Conservation (phyloP, 1,140 invertebrate genomes). For the Drosophila murphyi region DNA sequence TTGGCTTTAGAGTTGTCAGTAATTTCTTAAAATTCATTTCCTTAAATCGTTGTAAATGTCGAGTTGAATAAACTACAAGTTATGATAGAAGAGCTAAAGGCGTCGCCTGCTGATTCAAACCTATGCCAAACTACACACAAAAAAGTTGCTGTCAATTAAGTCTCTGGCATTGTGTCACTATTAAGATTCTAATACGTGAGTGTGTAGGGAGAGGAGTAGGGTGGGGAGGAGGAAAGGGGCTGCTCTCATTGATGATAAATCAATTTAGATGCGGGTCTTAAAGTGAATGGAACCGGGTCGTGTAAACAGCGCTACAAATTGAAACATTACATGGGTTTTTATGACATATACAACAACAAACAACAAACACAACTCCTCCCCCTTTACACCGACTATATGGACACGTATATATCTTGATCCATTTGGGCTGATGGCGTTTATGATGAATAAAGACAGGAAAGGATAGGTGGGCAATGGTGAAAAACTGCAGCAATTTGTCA, state of each 20-base stretch:
- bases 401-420: constrained; percentile 24
- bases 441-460: constrained; percentile 65
- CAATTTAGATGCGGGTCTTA: constrained; percentile 47
- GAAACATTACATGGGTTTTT: constrained; percentile 23
- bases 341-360: not conserved
- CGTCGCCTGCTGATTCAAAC: not conserved
- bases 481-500: constrained; percentile 77
- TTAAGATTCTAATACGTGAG: constrained; percentile 27
- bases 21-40: constrained; percentile 57
- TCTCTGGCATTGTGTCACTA: constrained; percentile 31
- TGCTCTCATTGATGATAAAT: constrained; percentile 32
- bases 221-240: not conserved
- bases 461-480: constrained; percentile 42
- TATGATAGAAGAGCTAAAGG: not conserved
- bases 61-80: constrained; percentile 2
- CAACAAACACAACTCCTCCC: not conserved
- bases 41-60: not conserved
- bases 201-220: not conserved
- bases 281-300: not conserved
- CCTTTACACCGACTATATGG: not conserved
- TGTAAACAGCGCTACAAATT: constrained; percentile 43
- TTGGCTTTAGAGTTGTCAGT: constrained; percentile 17
- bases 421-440: constrained; percentile 30
- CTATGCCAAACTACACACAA: not conserved
- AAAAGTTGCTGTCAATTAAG: constrained; percentile 1